Base-by-base conservation (phyloP, 1,140 invertebrate genomes). In the Neodiprion fabricii region DNA sequence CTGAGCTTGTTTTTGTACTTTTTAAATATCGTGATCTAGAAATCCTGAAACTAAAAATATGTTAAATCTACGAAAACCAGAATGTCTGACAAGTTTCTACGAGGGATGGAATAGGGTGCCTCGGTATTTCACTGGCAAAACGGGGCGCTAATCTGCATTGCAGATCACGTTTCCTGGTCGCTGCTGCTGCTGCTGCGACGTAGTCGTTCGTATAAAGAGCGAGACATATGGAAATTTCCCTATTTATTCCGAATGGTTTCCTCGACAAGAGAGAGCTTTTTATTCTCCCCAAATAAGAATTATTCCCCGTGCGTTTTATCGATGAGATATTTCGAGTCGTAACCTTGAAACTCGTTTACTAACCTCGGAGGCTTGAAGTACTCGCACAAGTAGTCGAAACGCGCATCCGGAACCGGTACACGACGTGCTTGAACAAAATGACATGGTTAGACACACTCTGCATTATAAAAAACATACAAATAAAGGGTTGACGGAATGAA, bases 311-410 rank as follows among this genome's bases (percentile, higher is more conserved):
- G 70, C 48, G 67, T 23, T 67, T 48, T 48, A 72, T 48, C 72
- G 8, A 14, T 14, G 28, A 40, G 28, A 40, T 40, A 40, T 40
- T 40, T 40, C 5, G 5, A 40, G 28, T 40, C 28, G 28, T 40
- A 40, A 40, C 28, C 28, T 40, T 40, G 28, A 40, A 40, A 40
- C 28, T 40, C 53, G n/a, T 61, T 61, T 78, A 80, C 89, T 92
- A 90, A 98, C 97, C 97, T 99, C 50, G 90, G 91, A 74, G 99
- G 98, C 87, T 99, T 98, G 89, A 96, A 97, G 86, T 94, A 97
- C 76, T 99, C 93, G 88, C 95, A 95, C 11, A 99, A 91, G 87
- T 93, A 99, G 84, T 99, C 97, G 85, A 93, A 99, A 77, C 99
- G 91, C 49, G 93, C 91, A 90, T 99, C 98, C 9, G 98, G 97